Conservation (phyloP, 2,113 vertebrate species). For the Vireo altiloquus region DNA sequence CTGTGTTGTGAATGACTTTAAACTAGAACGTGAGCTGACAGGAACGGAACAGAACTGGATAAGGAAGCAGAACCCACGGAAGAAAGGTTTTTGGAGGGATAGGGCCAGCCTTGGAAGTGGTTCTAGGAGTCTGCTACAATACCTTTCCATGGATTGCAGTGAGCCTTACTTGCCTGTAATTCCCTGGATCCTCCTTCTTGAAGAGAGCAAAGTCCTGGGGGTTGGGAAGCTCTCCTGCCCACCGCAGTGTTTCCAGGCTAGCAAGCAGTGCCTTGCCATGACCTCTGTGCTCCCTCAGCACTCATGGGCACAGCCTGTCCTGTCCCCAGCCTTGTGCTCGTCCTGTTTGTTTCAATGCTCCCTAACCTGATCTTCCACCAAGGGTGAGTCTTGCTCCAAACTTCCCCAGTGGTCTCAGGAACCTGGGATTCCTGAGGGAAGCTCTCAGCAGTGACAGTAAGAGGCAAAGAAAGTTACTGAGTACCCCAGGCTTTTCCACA, state of each 20-base stretch:
- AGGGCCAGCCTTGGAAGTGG: background rate
- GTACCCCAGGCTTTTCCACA: background rate
- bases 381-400: background rate
- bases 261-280: background rate
- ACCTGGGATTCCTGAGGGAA: background rate
- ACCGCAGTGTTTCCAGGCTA: background rate
- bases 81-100: background rate
- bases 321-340: rapidly evolving
- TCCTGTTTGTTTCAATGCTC: background rate
- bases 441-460: background rate
- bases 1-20: background rate
- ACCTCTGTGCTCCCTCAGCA: background rate
- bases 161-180: background rate
- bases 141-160: background rate
- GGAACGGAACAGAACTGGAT: background rate
- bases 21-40: background rate
- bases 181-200: background rate
- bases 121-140: background rate
- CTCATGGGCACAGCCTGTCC: background rate
- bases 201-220: background rate
- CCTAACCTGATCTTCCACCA: background rate
- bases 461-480: background rate
- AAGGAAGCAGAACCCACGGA: background rate
- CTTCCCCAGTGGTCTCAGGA: background rate
- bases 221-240: background rate